Evolutionary conservation across 2,888 invertebrate genomes (phyloP).

Genomic region (Unio pictorum): DNA sequence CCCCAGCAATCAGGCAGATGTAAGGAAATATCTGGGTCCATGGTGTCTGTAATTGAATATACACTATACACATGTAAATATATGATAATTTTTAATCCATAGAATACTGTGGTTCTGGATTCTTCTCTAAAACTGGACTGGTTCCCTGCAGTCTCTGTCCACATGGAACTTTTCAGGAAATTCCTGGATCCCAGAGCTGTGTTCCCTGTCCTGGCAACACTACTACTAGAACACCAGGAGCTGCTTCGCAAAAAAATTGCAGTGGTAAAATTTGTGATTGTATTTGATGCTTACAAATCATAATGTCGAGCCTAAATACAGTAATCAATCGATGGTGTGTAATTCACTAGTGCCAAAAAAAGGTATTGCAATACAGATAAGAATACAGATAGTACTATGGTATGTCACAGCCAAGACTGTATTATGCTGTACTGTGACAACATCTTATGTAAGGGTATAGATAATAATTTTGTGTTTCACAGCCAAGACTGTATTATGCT

Average conservation of each 20-base stretch:
- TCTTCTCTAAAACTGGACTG: conserved; percentile 57
- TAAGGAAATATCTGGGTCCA: not conserved
- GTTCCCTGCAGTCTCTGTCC: conserved; percentile 62
- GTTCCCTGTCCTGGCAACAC: conserved; percentile 37
- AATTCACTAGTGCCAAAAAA: too few relatives aligned
- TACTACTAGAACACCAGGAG: conserved; percentile 30
- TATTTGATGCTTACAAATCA: not conserved
- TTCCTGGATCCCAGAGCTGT: conserved; percentile 44
- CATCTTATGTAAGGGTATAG: too few relatives aligned
- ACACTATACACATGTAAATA: not conserved
- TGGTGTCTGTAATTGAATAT: not conserved
- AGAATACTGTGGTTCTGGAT: conserved; percentile 55
- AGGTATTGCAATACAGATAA: too few relatives aligned
- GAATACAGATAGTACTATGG: too few relatives aligned
- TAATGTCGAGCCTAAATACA: too few relatives aligned
- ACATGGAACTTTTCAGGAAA: conserved; percentile 54
- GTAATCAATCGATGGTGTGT: too few relatives aligned
- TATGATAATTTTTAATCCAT: conserved; percentile 4
- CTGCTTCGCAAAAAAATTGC: conserved; percentile 32
- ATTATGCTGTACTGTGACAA: too few relatives aligned
- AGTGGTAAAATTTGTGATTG: conserved; percentile 17
- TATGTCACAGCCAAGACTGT: too few relatives aligned
- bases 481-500: too few relatives aligned
- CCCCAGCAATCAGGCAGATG: not conserved
- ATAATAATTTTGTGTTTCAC: too few relatives aligned